Evolutionary conservation across 2,113 vertebrate genomes (phyloP), one percentile per base, ranked within the genome.

Genomic region (Dipodomys spectabilis): DNA sequence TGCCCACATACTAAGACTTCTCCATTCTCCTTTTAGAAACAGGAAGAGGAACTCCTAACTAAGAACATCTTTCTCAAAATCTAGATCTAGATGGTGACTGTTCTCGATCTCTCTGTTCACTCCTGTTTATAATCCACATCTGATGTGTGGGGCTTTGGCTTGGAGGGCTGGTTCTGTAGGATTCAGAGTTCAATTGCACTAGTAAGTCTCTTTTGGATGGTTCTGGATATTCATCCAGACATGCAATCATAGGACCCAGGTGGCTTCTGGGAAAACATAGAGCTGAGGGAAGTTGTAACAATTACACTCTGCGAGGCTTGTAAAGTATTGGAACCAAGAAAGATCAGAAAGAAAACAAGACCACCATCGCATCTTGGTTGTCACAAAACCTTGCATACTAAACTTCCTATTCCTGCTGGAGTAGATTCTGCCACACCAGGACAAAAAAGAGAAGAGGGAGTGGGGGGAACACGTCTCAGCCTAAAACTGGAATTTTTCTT

Each of bases 401-500:
- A 86, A 92, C 53, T 65, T 86, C 23, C 13, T 69, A 3, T 39
- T 92, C n/a, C 88, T 88, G 74, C 86, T 73, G 60, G 71, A 93
- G 57, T 73, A 39, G 39, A 90, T 69, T 89, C 79, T 57, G 32
- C 32, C 67, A 67, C 7, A 64, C 53, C 5, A 2, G 49, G 69
- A 92, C 72, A 71, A n/a, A n/a, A n/a, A n/a, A 92, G 75, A 71
- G 35, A 84, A 94, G 49, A 83, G 49, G 64, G 16, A 81, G 88
- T 73, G 16, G 45, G 86, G 71, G 39, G 89, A 83, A 85, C 10
- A 11, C 87, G 74, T 93, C 32, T 44, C 77, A 67, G 82, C 49
- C 90, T 95, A 97, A 96, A 97, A 95, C 91, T 97, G 77, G 71
- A 95, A 81, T 83, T 92, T 96, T 96, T 57, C 53, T 57, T 57